Base-by-base conservation (phyloP, 2,797 vertebrate species). In the Halcyon smyrnensis region DNA sequence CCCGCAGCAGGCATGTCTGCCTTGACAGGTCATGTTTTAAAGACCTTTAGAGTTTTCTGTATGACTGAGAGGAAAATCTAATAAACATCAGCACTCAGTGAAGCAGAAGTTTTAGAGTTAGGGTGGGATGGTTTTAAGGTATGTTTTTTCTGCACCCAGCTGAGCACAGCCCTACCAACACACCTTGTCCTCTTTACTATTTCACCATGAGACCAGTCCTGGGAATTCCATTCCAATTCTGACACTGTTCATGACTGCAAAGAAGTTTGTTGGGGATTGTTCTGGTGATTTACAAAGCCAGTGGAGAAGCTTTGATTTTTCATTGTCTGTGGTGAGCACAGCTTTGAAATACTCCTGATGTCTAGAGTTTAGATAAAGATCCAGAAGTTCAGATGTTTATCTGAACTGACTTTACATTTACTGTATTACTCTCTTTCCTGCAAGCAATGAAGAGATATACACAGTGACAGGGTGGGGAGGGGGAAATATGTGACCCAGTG, bases 381-480 rank as follows among this genome's bases (percentile, higher is more conserved):
- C n/a, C 27, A 70, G 48, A 85, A 85, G n/a, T 71, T 57, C 34
- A 37, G 81, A 41, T 82, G 25, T 18, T 84, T 82, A 68, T 86
- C 75, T 71, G 65, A 84, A 67, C 46, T 48, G 59, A 28, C 46
- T 91, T 85, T n/a, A 68, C 80, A 83, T 54, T 48, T 51, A 62
- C 53, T 83, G 23, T 59, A 68, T 65, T 84, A 17, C 43, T 91
- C 65, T 19, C 57, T 68, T 59, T 39, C 79, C 83, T 85, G 41
- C 57, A 59, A 90, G 50, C 56, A 45, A 20, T 45, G 83, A 56
- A 37, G 77, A 63, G 73, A 79, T 8, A 46, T 6, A 50, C 30
- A 36, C 4, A 11, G 12, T 2, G 39, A 2, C 6, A n/a, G 9
- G 6, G 9, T 1, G 1, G 7, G 18, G 18, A 5, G 57, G 7